A percentile compares a stretch with the other conserved stretches of the same genome.
Conservation (phyloP, 53 echinoderm and acorn worm genomes). For the Holothuria leucospilota region DNA sequence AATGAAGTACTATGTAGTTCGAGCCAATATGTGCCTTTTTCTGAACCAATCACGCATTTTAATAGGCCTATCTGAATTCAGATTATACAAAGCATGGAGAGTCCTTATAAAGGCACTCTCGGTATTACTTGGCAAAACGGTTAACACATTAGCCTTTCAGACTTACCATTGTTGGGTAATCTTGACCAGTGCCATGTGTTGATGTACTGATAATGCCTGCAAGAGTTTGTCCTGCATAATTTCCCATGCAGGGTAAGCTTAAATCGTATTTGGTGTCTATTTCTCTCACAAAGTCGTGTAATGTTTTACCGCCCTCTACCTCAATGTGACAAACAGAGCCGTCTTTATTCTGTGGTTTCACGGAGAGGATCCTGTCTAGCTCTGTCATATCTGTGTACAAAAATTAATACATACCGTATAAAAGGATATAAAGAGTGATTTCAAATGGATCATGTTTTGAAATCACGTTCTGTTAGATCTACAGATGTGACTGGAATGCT, state of each 20-base stretch:
- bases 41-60: too few relatives aligned
- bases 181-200: conserved; percentile 93
- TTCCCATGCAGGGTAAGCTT: conserved; percentile 93
- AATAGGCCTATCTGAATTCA: too few relatives aligned
- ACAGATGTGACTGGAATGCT: too few relatives aligned
- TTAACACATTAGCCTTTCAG: background rate
- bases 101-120: too few relatives aligned
- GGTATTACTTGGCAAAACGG: too few relatives aligned
- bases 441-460: background rate
- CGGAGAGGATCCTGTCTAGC: conserved; percentile 79
- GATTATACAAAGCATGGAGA: too few relatives aligned
- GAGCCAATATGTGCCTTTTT: too few relatives aligned
- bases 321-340: conserved; percentile 83
- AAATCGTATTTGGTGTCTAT: conserved; percentile 83
- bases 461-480: too few relatives aligned
- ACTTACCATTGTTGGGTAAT: conserved; percentile 95
- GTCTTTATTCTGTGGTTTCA: conserved; percentile 71
- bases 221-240: conserved; percentile 94
- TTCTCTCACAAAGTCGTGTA: conserved; percentile 86
- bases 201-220: conserved; percentile 97
- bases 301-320: conserved; percentile 90
- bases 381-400: conserved; percentile 76
- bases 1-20: too few relatives aligned
- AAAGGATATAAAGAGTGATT: background rate
- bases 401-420: background rate